Evolutionary conservation across 2,113 vertebrate genomes (phyloP).

Genomic region (Laticauda colubrina): DNA sequence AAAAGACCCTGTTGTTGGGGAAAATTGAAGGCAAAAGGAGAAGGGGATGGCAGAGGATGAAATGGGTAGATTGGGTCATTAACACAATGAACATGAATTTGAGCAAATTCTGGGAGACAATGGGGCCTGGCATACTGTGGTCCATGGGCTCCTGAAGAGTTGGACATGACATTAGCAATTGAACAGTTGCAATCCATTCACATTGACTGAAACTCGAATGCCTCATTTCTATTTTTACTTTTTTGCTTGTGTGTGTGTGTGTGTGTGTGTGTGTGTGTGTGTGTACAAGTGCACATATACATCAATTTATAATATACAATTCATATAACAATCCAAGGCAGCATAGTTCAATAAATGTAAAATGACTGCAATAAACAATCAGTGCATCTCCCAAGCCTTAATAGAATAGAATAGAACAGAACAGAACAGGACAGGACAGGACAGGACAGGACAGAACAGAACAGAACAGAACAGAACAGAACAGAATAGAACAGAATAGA

Average conservation of each 20-base stretch:
- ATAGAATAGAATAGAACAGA: too few species aligned
- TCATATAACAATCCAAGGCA: not conserved
- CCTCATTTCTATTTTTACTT: not conserved
- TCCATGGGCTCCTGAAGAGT: not conserved
- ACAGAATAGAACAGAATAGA: too few species aligned
- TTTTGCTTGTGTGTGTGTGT: not conserved
- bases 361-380: too few species aligned
- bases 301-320: not conserved
- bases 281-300: not conserved
- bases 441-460: too few species aligned
- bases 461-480: too few species aligned
- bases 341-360: not conserved
- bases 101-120: not conserved
- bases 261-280: not conserved
- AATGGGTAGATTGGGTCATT: not conserved
- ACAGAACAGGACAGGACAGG: too few species aligned
- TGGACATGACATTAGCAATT: too few species aligned
- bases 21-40: not conserved
- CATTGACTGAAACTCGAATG: conserved; percentile 57
- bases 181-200: conserved; percentile 54
- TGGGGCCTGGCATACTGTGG: not conserved
- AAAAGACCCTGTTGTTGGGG: not conserved
- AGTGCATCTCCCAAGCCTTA: too few species aligned
- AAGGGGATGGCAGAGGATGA: not conserved
- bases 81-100: not conserved